Base-by-base conservation (phyloP, 1,140 invertebrate species). In the Drosophila nigromelanica region DNA sequence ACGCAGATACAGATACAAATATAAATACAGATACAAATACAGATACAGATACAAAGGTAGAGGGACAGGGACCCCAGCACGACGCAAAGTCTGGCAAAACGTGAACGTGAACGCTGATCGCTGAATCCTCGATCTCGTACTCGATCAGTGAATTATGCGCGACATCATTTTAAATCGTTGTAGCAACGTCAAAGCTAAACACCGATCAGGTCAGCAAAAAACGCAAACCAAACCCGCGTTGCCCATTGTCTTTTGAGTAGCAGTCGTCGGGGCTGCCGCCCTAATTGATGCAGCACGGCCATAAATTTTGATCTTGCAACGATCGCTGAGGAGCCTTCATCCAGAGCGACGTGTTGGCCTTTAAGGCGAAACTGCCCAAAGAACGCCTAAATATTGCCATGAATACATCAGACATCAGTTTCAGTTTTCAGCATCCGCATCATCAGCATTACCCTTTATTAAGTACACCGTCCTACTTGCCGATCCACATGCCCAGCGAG, bases 121-220 rank as follows among this genome's bases (percentile, higher is more conserved):
- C 56, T 66, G 59, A 39, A 58, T 63, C 47, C 68, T 64, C 63
- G 63, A 51, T 52, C 52, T 74, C 42, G 66, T 58, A 50, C 64
- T 45, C 73, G 70, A 81, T 79, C 73, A 63, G 85, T 89, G 83
- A 89, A 89, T 89, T 89, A 89, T 89, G 83, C 83, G 83, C 83
- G 85, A 89, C 83, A 89, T 89, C 85, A 89, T 89, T 89, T 89
- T 89, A 89, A 89, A 89, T 89, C 85, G 83, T 80, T 89, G 85
- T 83, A 69, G 72, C 76, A 67, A 89, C 82, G 83, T 87, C 83
- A 87, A 87, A 87, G 82, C 79, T 89, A 87, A 87, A 82, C 82
- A 82, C 82, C 83, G 83, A 87, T 86, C 80, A 86, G 81, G 48
- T 77, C 73, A 85, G 61, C 70, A 69, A 72, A 74, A 73, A 15